phyloP scores from a whole-genome alignment of 2,888 invertebrate genomes.

The Gastrophysa polygoni region DNA sequence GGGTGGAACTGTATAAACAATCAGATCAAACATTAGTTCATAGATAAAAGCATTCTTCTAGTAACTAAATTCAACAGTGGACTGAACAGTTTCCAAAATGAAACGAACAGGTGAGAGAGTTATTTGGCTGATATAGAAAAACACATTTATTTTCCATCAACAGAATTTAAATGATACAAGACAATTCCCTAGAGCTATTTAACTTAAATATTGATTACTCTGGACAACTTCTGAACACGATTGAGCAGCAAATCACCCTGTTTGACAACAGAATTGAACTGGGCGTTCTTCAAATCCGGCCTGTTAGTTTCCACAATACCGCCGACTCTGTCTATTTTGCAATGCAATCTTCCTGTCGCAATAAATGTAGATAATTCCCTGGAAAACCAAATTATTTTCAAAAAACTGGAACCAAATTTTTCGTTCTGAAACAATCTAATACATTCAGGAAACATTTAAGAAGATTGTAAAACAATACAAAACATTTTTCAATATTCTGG shows the following conservation, averaged over 20 bases:
- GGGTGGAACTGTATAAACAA: too few relatives aligned
- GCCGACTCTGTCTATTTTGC: constrained; percentile 96
- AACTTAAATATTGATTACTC: constrained; percentile 97
- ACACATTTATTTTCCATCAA: not conserved
- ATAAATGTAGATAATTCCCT: constrained; percentile 88
- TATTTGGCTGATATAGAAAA: not conserved
- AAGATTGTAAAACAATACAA: too few relatives aligned
- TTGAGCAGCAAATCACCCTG: constrained; percentile 97
- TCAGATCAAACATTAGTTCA: too few relatives aligned
- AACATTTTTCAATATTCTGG: too few relatives aligned
- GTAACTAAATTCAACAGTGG: too few relatives aligned
- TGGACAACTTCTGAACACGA: constrained; percentile 96
- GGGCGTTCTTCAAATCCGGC: constrained; percentile 85
- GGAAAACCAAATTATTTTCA: constrained; percentile 27
- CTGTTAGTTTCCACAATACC: constrained; percentile 95
- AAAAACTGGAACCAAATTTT: too few relatives aligned
- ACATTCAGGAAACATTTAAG: too few relatives aligned
- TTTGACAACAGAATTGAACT: constrained; percentile 97
- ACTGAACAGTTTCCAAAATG: too few relatives aligned
- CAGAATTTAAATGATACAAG: not conserved
- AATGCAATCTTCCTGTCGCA: constrained; percentile 94
- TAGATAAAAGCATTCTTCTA: too few relatives aligned
- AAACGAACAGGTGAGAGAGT: too few relatives aligned
- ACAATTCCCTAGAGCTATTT: not conserved
- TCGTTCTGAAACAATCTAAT: too few relatives aligned